Conservation (phyloP, 2,888 invertebrate species). For the Patella depressa region DNA sequence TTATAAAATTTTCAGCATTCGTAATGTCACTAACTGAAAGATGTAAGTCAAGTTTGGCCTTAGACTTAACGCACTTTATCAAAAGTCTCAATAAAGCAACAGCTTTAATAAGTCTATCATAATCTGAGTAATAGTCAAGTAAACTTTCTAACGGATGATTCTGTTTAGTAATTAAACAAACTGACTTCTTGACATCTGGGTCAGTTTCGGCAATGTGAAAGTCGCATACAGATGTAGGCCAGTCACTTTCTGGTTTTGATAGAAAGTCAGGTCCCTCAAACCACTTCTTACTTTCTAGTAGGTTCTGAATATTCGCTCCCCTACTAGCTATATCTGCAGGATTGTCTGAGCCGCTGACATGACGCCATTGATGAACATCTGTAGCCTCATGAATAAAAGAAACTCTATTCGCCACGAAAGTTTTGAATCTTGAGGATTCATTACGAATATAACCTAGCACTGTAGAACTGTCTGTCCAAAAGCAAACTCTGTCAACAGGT, state of each 20-base stretch:
- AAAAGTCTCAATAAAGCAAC: conserved; percentile 3
- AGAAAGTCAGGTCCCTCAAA: conserved; percentile 12
- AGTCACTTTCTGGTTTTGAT: background rate
- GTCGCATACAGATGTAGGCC: background rate
- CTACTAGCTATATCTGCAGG: conserved; percentile 30
- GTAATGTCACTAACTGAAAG: background rate
- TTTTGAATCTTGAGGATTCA: conserved; percentile 23
- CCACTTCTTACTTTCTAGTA: background rate
- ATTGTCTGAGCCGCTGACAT: conserved; percentile 26
- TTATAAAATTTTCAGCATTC: background rate
- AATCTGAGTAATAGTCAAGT: background rate
- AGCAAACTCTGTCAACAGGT: conserved; percentile 22
- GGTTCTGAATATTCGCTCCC: conserved; percentile 12
- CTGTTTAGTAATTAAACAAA: background rate
- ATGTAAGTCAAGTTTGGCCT: background rate
- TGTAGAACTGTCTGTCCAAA: conserved; percentile 35
- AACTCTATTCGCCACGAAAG: no score
- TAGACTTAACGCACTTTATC: background rate
- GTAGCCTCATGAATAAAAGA: conserved; percentile 21
- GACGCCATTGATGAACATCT: conserved; percentile 15
- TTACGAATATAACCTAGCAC: conserved; percentile 31
- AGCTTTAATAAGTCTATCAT: background rate
- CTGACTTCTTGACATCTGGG: background rate
- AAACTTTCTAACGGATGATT: background rate
- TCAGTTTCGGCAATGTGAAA: background rate